These are phyloP conservation scores for Tringa solitaria DNA, from an alignment of 2,113 vertebrate species.

Conservation along the genomic window DNA sequence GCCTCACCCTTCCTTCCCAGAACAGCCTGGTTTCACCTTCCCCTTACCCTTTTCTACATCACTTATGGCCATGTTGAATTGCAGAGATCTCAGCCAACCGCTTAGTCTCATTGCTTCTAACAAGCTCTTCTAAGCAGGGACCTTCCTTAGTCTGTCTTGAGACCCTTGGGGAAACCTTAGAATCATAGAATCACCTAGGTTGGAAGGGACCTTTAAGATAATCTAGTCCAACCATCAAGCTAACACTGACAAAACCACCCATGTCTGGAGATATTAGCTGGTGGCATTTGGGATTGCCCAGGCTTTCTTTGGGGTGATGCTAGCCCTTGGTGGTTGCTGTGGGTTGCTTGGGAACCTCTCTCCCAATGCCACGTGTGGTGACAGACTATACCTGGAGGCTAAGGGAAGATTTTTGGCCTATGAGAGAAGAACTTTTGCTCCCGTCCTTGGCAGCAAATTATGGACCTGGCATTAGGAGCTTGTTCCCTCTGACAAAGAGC, in stretches of 20 bases:
- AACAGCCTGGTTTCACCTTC: neutral
- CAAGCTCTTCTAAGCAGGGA: neutral
- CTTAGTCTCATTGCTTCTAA: neutral
- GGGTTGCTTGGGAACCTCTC: neutral
- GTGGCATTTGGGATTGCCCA: neutral
- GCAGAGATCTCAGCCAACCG: neutral
- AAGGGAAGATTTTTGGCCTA: neutral
- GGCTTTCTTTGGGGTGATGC: neutral
- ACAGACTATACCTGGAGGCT: neutral
- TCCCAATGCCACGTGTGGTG: accelerated
- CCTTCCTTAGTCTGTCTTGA: neutral
- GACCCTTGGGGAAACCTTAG: neutral
- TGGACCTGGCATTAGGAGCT: neutral
- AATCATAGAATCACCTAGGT: neutral
- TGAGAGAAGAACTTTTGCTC: accelerated
- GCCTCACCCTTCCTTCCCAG: neutral
- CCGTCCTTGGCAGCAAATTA: neutral
- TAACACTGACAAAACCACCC: neutral
- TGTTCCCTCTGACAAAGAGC: neutral
- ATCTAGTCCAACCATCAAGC: neutral
- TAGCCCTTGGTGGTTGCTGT: neutral
- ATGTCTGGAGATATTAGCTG: neutral
- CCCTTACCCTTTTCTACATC: neutral
- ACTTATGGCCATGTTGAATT: neutral
- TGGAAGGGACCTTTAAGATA: neutral